Conservation (phyloP, 2,888 invertebrate genomes). For the Agonum fuliginosum region DNA sequence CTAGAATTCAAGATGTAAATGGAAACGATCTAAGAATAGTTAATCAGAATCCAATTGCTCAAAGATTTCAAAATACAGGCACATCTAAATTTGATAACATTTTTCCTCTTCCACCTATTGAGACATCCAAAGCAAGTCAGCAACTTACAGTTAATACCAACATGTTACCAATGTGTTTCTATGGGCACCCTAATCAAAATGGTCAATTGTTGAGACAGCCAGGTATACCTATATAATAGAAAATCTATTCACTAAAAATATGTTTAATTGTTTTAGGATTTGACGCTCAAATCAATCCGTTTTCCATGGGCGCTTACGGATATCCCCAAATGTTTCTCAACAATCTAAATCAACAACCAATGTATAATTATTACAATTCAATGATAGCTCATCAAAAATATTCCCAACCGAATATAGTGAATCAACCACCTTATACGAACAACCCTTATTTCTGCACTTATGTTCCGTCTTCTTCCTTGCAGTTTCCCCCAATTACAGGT, state of each 20-base stretch:
- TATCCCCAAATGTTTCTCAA: conserved; percentile 55
- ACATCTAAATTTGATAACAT: conserved; percentile 40
- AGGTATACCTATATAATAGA: conserved; percentile 40
- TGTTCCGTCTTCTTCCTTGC: conserved; percentile 51
- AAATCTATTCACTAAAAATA: not conserved
- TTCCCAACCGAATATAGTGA: conserved; percentile 2
- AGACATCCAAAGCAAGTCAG: conserved; percentile 54
- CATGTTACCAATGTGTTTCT: conserved; percentile 54
- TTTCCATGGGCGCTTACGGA: conserved; percentile 36
- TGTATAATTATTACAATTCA: conserved; percentile 54
- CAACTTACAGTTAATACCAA: conserved; percentile 55
- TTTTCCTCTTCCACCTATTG: conserved; percentile 45
- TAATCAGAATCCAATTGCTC: conserved; percentile 52
- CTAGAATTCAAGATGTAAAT: not conserved
- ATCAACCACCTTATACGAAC: conserved; percentile 9
- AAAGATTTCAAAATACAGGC: conserved; percentile 48
- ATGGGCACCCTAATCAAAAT: conserved; percentile 42
- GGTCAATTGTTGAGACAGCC: conserved; percentile 38
- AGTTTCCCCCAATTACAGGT: conserved; percentile 53
- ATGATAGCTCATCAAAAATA: conserved; percentile 52
- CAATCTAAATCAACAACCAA: conserved; percentile 37
- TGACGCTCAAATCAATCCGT: conserved; percentile 30
- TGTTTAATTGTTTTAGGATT: conserved; percentile 28
- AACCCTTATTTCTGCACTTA: conserved; percentile 57
- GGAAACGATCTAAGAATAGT: conserved; percentile 49